A percentile compares a stretch with the other conserved stretches of the same genome.
Conservation (phyloP, 2,113 vertebrate species). For the Periophthalmodon schlosseri region DNA sequence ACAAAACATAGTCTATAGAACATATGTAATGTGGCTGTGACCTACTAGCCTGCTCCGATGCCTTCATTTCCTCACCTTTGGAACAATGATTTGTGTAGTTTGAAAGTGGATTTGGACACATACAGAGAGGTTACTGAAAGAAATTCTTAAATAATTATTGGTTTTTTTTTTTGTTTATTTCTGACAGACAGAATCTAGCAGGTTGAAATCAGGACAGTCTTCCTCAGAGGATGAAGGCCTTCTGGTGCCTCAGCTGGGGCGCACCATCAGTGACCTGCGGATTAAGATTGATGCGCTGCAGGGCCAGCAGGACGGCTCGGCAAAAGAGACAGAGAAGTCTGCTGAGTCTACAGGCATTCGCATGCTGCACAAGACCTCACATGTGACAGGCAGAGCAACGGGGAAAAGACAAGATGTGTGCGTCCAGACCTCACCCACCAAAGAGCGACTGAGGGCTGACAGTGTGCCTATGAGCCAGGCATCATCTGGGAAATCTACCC, state of each 20-base stretch:
- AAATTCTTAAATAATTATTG: background rate
- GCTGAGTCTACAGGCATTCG: conserved; percentile 4
- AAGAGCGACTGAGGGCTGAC: conserved; percentile 69
- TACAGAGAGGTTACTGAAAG: background rate
- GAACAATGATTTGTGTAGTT: background rate
- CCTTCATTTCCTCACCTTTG: background rate
- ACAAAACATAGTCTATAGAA: conserved; percentile 20
- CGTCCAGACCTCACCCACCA: conserved; percentile 87
- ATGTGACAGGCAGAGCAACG: conserved; percentile 27
- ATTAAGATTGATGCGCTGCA: conserved; percentile 88
- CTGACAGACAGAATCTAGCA: conserved; percentile 61
- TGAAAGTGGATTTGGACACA: background rate
- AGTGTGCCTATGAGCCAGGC: conserved; percentile 63
- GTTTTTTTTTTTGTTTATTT: conserved; percentile 6
- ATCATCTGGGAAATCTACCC: conserved; percentile 10
- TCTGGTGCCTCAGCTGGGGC: conserved; percentile 86
- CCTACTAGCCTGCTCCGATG: background rate
- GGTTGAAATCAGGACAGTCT: conserved; percentile 54
- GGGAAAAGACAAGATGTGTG: conserved; percentile 74
- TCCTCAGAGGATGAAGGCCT: conserved; percentile 78
- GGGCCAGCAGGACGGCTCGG: conserved; percentile 74
- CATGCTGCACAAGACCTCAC: conserved; percentile 26
- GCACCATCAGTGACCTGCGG: conserved; percentile 87
- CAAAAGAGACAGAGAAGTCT: conserved; percentile 42
- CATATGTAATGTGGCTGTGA: conserved; percentile 18